These are phyloP conservation scores for Parnassius apollo DNA, from an alignment of 2,888 invertebrate species.

Conservation along the genomic window DNA sequence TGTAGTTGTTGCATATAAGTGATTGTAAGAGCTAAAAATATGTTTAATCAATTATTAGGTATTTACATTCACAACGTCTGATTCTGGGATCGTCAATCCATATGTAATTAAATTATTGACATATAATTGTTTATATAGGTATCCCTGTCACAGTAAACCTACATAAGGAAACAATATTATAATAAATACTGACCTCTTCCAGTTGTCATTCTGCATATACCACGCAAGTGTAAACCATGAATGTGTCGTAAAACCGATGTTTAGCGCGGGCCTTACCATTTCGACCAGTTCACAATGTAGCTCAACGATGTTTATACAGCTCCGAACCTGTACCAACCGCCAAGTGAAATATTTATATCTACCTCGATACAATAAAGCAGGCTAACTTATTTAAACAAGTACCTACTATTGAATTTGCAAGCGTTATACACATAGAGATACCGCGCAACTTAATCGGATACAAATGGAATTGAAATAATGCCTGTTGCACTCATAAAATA, in stretches of 20 bases:
- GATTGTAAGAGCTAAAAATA: too few species aligned
- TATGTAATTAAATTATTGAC: too few species aligned
- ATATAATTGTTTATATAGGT: too few species aligned
- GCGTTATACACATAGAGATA: conserved; percentile 19
- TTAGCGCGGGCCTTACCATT: conserved; percentile 43
- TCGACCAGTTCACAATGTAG: conserved; percentile 36
- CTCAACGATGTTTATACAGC: conserved; percentile 30
- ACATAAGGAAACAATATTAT: background rate
- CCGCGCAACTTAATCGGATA: conserved; percentile 25
- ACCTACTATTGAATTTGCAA: conserved; percentile 24
- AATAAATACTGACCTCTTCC: conserved; percentile 33
- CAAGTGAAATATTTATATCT: conserved; percentile 33
- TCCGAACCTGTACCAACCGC: conserved; percentile 24
- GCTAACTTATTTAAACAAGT: conserved; percentile 30
- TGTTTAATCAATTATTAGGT: too few species aligned
- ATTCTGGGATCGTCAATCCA: too few species aligned
- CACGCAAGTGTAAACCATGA: conserved; percentile 49
- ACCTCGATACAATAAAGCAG: conserved; percentile 31
- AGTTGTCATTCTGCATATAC: conserved; percentile 37
- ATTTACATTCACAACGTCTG: too few species aligned
- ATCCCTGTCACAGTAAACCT: too few species aligned
- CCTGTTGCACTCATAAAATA: conserved; percentile 4
- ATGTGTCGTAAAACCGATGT: conserved; percentile 65
- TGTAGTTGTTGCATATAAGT: too few species aligned
- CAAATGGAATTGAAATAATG: conserved; percentile 19